Base-by-base conservation (phyloP, 1,140 invertebrate species). In the Aleiodes sp. region DNA sequence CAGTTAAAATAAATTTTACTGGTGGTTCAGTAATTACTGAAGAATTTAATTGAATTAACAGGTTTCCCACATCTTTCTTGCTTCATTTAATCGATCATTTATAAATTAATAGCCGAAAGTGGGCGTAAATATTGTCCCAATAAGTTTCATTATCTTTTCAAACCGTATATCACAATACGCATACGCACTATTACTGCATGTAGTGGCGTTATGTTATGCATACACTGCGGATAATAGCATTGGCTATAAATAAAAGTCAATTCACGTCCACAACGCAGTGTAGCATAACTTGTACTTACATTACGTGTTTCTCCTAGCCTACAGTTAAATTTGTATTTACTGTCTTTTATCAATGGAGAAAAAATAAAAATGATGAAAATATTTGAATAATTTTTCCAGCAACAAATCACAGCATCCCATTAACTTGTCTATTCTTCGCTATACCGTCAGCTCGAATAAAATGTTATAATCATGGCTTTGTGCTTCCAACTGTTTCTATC, bases 171-270 rank as follows among this genome's bases (percentile, higher is more conserved):
- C 41, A 46, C 41, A 2, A 39, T 16, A 43, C 12, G n/a, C 39
- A 52, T 12, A 24, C 19, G 16, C 46, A 52, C 26, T 52, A 24
- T 3, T 52, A 4, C 7, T 19, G 4, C 46, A 46, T 14, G 41
- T 46, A 46, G 6, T 43, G 39, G 10, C 39, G 39, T 43, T 9
- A 24, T 52, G 46, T 52, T 52, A 52, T 52, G 41, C 41, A 46
- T 46, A 21, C 26, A 52, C 46, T 10, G 8, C 3, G 21, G 21
- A 52, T 52, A 16, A 21, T 16, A 43, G 6, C 46, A 52, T 52
- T 52, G 21, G 10, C 46, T 52, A 52, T 52, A 52, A 52, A 52
- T 52, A 52, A 52, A n/a, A 52, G 46, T 52, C 46, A 24, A 21
- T 52, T 52, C 46, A 52, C 46, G 46, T 52, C 46, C 4, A 8